A percentile compares a stretch with the other conserved stretches of the same genome.
These are phyloP conservation scores for Macropis europaea DNA, from an alignment of 2,888 invertebrate species.

Conservation along the genomic window DNA sequence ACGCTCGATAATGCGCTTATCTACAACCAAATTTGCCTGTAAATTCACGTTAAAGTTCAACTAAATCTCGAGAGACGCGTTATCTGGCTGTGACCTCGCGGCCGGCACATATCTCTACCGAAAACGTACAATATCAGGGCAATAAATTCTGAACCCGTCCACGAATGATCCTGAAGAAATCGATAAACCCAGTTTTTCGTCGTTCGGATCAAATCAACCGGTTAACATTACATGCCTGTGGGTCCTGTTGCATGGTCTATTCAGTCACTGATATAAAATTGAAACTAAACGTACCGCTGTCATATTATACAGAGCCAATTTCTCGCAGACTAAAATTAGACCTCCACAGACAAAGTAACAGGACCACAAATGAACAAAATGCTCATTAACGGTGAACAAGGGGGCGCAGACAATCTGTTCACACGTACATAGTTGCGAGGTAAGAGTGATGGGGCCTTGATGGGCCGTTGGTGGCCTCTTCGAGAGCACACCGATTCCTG, in stretches of 20 bases:
- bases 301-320: too few relatives aligned
- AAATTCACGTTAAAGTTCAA: constrained; percentile 3
- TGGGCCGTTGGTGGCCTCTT: constrained; percentile 82
- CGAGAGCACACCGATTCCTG: constrained; percentile 81
- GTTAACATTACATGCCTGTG: too few relatives aligned
- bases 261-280: too few relatives aligned
- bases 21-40: not conserved
- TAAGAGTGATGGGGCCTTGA: constrained; percentile 84
- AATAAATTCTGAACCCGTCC: constrained; percentile 28
- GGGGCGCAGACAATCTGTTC: constrained; percentile 75
- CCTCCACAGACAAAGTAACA: too few relatives aligned
- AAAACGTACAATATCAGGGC: constrained; percentile 28
- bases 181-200: constrained; percentile 6
- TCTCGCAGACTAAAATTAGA: too few relatives aligned
- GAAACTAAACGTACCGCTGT: too few relatives aligned
- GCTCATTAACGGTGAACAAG: constrained; percentile 9
- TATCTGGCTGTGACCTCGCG: constrained; percentile 24
- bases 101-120: constrained; percentile 20
- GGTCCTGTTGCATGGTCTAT: too few relatives aligned
- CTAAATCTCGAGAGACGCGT: not conserved
- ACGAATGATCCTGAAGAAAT: not conserved
- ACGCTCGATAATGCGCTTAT: too few relatives aligned
- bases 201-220: not conserved
- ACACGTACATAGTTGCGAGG: constrained; percentile 84
- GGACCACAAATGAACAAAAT: not conserved